Evolutionary conservation across 2,797 vertebrate genomes (phyloP).

Genomic region (Coluber constrictor): DNA sequence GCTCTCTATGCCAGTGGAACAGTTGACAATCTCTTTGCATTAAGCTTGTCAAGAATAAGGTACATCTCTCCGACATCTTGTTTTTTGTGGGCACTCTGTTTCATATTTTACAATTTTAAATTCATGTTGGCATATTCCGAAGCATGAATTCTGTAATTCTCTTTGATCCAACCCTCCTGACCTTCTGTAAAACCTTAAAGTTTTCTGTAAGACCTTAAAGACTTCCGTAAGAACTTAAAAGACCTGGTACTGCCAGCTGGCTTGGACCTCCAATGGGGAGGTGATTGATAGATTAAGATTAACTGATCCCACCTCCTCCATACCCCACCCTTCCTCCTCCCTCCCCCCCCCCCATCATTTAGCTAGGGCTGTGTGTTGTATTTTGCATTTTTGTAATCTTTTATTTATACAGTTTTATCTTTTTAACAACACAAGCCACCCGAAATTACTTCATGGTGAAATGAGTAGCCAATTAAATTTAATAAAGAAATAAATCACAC

Average conservation of each 20-base stretch:
- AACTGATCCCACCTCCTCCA: background rate
- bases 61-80: background rate
- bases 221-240: background rate
- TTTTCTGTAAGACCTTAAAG: background rate
- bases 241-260: background rate
- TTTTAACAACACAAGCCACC: background rate
- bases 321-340: background rate
- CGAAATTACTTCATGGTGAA: background rate
- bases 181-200: background rate
- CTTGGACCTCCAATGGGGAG: background rate
- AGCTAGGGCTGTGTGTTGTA: background rate
- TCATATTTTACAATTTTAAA: background rate
- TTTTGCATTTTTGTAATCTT: background rate
- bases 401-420: background rate
- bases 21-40: background rate
- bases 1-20: background rate
- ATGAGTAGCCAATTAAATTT: background rate
- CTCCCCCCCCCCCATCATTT: background rate
- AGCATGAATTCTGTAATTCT: background rate
- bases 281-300: background rate
- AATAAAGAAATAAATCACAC: background rate
- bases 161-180: background rate
- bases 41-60: background rate
- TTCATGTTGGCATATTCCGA: background rate
- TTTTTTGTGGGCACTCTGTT: background rate